Percentiles rank a stretch among this genome's conserved stretches.
phyloP scores from a whole-genome alignment of 2,888 invertebrate genomes.

The Tiliacea citrago region DNA sequence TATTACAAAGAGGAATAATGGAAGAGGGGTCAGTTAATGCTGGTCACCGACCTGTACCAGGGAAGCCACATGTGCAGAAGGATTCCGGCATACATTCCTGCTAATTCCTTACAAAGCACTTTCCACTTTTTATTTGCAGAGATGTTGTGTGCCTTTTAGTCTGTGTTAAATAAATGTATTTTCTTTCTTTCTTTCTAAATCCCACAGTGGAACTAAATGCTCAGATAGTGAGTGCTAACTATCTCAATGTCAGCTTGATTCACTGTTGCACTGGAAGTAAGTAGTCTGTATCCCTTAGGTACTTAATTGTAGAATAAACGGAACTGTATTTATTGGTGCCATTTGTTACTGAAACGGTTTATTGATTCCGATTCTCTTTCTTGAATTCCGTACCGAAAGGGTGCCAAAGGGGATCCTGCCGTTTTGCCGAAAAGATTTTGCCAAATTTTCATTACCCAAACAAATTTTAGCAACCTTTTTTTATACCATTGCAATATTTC shows the following conservation, averaged over 20 bases:
- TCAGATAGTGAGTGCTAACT: constrained; percentile 10
- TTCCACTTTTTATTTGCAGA: not conserved
- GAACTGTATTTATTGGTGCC: constrained; percentile 22
- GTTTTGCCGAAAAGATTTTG: too few relatives aligned
- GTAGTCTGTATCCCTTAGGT: constrained; percentile 19
- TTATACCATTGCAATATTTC: too few relatives aligned
- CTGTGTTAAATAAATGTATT: not conserved
- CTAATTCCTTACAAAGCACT: too few relatives aligned
- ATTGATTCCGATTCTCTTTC: constrained; percentile 37
- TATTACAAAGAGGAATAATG: too few relatives aligned
- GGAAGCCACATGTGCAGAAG: too few relatives aligned
- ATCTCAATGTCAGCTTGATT: constrained; percentile 3
- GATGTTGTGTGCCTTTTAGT: not conserved
- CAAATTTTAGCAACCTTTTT: too few relatives aligned
- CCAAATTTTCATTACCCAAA: too few relatives aligned
- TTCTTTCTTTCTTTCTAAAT: not conserved
- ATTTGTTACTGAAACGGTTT: constrained; percentile 20
- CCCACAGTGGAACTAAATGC: constrained; percentile 16
- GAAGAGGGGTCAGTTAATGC: too few relatives aligned
- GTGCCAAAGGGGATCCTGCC: too few relatives aligned
- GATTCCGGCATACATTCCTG: too few relatives aligned
- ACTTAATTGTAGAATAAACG: constrained; percentile 38
- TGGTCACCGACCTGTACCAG: too few relatives aligned
- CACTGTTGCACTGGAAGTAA: constrained; percentile 14
- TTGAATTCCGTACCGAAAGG: not conserved